A percentile compares a stretch with the other conserved stretches of the same genome.
phyloP scores from a whole-genome alignment of 2,113 vertebrate species.

The Cyprinodon tularosa region DNA sequence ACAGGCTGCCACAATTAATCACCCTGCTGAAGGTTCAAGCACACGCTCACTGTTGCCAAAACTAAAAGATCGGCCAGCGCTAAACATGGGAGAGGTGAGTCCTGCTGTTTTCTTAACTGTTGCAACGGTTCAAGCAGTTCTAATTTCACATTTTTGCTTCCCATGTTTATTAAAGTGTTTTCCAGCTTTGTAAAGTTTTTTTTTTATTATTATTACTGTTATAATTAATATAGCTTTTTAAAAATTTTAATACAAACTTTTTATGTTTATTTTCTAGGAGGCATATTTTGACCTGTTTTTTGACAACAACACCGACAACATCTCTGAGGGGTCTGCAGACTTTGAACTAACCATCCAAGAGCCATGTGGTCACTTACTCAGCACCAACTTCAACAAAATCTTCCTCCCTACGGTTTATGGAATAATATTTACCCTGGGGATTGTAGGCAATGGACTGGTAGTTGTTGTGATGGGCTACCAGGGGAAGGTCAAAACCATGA shows the following conservation, averaged over 20 bases:
- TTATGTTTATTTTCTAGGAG: slow-evolving; percentile 36
- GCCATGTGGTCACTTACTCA: slow-evolving; percentile 79
- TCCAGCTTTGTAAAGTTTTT: neutral
- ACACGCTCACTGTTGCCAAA: neutral
- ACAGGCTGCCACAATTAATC: neutral
- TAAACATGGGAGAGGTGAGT: slow-evolving; percentile 52
- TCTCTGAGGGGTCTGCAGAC: slow-evolving; percentile 80
- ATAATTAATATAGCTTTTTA: neutral
- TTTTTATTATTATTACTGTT: neutral
- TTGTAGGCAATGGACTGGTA: slow-evolving; percentile 94
- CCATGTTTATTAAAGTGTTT: neutral
- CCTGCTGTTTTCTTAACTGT: neutral
- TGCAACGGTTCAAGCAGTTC: neutral
- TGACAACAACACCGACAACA: slow-evolving; percentile 73
- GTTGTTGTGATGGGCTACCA: slow-evolving; percentile 97
- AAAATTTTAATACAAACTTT: neutral
- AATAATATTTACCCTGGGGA: slow-evolving; percentile 91
- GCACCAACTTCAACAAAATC: slow-evolving; percentile 85
- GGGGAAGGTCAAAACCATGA: slow-evolving; percentile 93
- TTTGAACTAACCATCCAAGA: slow-evolving; percentile 49
- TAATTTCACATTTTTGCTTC: neutral
- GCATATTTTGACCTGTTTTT: slow-evolving; percentile 14
- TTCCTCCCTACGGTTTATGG: slow-evolving; percentile 92
- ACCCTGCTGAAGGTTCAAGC: fast-evolving
- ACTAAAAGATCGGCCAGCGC: neutral